These are phyloP conservation scores for Nasonia longicornis DNA, from an alignment of 1,140 invertebrate species.

Conservation along the genomic window DNA sequence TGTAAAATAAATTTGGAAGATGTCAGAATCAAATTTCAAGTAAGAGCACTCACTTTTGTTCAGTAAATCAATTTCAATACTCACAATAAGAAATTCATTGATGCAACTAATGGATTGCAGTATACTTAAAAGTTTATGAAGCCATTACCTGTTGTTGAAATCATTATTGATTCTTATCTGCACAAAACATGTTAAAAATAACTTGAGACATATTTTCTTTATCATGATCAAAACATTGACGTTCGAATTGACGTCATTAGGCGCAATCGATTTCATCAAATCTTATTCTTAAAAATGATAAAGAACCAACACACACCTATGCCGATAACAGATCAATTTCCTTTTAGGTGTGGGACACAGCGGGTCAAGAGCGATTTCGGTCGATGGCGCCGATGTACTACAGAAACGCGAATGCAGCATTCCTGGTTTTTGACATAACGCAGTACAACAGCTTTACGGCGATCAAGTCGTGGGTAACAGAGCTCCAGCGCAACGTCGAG, in stretches of 20 bases:
- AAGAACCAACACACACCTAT: slow-evolving; percentile 19
- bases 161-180: too few relatives aligned
- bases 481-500: slow-evolving; percentile 82
- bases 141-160: too few relatives aligned
- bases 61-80: too few relatives aligned
- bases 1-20: slow-evolving; percentile 81
- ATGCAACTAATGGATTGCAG: too few relatives aligned
- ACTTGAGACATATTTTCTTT: not conserved
- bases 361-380: slow-evolving; percentile 82
- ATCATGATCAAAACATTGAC: too few relatives aligned
- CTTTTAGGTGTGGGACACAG: slow-evolving; percentile 88
- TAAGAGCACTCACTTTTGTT: slow-evolving; percentile 56
- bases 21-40: slow-evolving; percentile 80
- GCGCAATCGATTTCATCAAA: too few relatives aligned
- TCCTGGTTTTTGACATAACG: slow-evolving; percentile 90
- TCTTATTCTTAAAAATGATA: slow-evolving; percentile 12
- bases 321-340: slow-evolving; percentile 49
- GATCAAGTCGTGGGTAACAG: slow-evolving; percentile 85
- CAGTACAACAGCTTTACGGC: slow-evolving; percentile 78
- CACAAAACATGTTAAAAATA: not conserved
- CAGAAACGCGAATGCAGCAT: slow-evolving; percentile 87
- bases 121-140: too few relatives aligned
- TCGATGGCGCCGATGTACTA: slow-evolving; percentile 95
- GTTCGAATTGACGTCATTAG: too few relatives aligned
- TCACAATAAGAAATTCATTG: too few relatives aligned